phyloP scores from a whole-genome alignment of 2,113 vertebrate species.

The Leptobrachium ailaonicum region DNA sequence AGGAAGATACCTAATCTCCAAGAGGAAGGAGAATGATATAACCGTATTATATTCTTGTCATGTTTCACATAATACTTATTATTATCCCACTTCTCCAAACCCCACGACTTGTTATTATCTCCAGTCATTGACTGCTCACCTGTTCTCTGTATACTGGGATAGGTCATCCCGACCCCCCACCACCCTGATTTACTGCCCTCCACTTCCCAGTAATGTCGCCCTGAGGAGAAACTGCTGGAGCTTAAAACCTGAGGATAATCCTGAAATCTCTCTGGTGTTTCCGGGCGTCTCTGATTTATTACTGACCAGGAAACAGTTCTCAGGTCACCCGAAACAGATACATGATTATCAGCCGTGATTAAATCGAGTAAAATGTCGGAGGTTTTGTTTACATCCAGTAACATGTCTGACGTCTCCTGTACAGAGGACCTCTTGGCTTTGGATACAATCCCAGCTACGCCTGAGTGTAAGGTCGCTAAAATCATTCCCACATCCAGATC shows the following conservation, averaged over 20 bases:
- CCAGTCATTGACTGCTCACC: no score
- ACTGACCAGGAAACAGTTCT: neutral
- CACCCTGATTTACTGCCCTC: neutral
- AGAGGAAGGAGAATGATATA: no score
- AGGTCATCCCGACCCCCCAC: constrained; percentile 13
- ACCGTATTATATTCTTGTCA: no score
- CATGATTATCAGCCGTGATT: constrained; percentile 2
- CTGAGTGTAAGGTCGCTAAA: neutral
- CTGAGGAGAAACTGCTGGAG: neutral
- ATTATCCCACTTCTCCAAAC: no score
- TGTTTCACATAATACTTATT: no score
- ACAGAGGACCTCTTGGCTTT: neutral
- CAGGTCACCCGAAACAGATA: neutral
- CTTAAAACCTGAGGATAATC: neutral
- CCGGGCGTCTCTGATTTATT: neutral
- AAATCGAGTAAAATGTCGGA: neutral
- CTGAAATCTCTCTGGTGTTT: neutral
- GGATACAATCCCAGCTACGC: constrained; percentile 14
- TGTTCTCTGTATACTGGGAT: neutral
- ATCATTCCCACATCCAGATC: constrained; percentile 20
- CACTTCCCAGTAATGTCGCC: constrained; percentile 10
- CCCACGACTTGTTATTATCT: no score
- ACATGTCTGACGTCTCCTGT: constrained; percentile 10
- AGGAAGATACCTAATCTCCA: no score
- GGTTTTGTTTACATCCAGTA: neutral